Conservation (phyloP, 2,797 vertebrate genomes). For the Spondyliosoma cantharus region DNA sequence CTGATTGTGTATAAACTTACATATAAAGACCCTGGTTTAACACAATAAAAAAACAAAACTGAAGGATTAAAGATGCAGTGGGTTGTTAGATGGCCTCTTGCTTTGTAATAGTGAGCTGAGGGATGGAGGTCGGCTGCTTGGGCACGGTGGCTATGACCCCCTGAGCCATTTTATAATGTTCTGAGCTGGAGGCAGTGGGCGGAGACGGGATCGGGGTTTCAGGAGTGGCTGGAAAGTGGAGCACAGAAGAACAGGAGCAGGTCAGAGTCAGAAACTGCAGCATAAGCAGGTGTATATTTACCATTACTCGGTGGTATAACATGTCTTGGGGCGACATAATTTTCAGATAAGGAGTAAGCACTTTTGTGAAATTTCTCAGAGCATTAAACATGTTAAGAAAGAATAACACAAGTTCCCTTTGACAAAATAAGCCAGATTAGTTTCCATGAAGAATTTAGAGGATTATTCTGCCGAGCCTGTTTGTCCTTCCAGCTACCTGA, state of each 20-base stretch:
- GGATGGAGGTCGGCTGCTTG: conserved; percentile 93
- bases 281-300: conserved; percentile 50
- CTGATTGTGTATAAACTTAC: conserved; percentile 54
- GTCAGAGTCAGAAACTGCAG: conserved; percentile 38
- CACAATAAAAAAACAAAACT: conserved; percentile 45
- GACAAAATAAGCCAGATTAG: conserved; percentile 86
- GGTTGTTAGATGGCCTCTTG: conserved; percentile 92
- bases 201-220: conserved; percentile 98
- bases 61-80: conserved; percentile 34
- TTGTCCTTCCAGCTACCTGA: conserved; percentile 73
- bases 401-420: conserved; percentile 84
- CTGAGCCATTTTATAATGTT: conserved; percentile 96
- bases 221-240: conserved; percentile 90
- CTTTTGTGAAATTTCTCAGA: conserved; percentile 82
- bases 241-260: conserved; percentile 56
- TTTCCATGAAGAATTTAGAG: conserved; percentile 75
- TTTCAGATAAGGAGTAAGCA: conserved; percentile 76
- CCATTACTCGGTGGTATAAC: conserved; percentile 28
- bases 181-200: conserved; percentile 91
- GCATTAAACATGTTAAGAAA: conserved; percentile 81
- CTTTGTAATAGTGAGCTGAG: conserved; percentile 95
- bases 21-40: conserved; percentile 62
- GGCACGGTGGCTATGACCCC: conserved; percentile 93
- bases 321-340: conserved; percentile 41
- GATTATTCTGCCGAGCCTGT: conserved; percentile 80